These are phyloP conservation scores for Cossypha dichroa DNA, from an alignment of 2,797 vertebrate genomes.

Conservation along the genomic window DNA sequence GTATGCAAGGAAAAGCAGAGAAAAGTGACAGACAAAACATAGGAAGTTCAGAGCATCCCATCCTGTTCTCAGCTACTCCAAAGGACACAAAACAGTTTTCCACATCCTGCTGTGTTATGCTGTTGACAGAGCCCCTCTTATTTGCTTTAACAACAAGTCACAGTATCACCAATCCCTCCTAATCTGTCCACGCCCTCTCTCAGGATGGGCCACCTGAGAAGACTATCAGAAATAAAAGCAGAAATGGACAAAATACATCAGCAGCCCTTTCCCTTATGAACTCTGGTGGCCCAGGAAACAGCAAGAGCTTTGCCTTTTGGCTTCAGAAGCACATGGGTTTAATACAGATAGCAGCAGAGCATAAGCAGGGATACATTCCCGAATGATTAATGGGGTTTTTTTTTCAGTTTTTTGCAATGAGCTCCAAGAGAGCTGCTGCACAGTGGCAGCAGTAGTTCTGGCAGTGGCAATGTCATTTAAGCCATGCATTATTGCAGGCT, in stretches of 20 bases:
- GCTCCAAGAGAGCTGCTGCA: not conserved
- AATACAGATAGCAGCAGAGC: not conserved
- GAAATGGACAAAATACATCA: not conserved
- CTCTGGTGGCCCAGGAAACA: not conserved
- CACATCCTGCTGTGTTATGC: not conserved
- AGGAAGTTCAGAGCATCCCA: not conserved
- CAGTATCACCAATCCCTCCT: not conserved
- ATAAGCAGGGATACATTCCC: not conserved
- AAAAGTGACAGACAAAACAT: not conserved
- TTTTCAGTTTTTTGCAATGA: not conserved
- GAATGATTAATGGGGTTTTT: not conserved
- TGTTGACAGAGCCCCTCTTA: not conserved
- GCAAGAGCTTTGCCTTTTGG: not conserved
- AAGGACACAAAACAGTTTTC: not conserved
- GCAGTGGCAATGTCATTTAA: not conserved
- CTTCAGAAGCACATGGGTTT: not conserved
- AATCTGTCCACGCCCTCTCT: not conserved
- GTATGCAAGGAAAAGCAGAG: not conserved
- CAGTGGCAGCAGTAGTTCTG: not conserved
- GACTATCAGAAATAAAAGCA: not conserved
- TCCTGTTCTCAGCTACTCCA: not conserved
- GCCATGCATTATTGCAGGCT: rapidly evolving
- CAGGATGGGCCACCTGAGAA: not conserved
- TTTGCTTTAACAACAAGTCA: not conserved
- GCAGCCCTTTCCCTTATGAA: not conserved